Evolutionary conservation across 2,888 invertebrate genomes (phyloP), one percentile per base, ranked within the genome.

Genomic region (Chaetogeoica ovagalla): DNA sequence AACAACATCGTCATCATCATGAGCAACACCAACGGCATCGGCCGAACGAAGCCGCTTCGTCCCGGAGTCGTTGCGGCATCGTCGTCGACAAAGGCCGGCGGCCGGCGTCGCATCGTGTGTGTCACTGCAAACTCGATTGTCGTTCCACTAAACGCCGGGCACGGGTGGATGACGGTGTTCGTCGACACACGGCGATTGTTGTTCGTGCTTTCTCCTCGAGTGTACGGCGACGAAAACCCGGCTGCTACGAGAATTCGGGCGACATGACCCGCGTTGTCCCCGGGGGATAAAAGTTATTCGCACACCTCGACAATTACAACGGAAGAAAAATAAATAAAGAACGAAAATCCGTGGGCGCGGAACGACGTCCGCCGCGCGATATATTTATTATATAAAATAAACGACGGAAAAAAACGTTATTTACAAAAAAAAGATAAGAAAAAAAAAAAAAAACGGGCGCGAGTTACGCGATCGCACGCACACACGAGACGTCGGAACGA

Each of bases 81-180:
- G 57, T 23, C 57, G 7, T 7, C 65, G 57, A 39, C 57, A 6
- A 39, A 37, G 7, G 23, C 57, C 66, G 57, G 57, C 15, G 71
- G 57, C 65, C 66, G 48, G 43, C 68, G 59, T 21, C 65, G 55
- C 65, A 74, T 74, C 57, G 55, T 69, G n/a, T 17, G 57, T 2
- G 15, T 7, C 57, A 57, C 37, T 17, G 21, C 55, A 8, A n/a
- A n/a, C n/a, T n/a, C 30, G 30, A 4, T 2, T 30, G 30, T 30
- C 30, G 30, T 30, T 30, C 3, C 3, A 15, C 39, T 3, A 19
- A 17, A 55, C 55, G 9, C 11, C 43, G n/a, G 4, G 19, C n/a
- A 57, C 57, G n/a, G n/a, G n/a, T 21, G n/a, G n/a, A 6, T 21
- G 21, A 2, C 21, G 21, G 7, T 21, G 7, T 30, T 4, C 30